Evolutionary conservation across 2,797 vertebrate species (phyloP).

Genomic region (Notamacropus eugenii): DNA sequence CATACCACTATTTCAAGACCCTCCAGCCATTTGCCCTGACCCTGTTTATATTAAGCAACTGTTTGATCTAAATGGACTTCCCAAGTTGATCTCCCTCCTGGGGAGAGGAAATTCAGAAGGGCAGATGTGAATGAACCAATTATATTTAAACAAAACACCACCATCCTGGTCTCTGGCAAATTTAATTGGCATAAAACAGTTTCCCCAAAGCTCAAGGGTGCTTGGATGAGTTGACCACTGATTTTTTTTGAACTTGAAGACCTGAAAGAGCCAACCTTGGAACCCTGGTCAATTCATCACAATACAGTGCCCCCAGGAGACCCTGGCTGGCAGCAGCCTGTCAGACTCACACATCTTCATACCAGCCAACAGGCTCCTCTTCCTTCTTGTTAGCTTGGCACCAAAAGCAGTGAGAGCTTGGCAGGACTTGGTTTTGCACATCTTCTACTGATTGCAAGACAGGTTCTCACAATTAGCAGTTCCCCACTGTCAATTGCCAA

Average conservation of each 20-base stretch:
- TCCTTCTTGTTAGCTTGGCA: conserved; percentile 17
- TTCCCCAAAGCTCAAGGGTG: background rate
- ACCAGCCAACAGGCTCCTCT: background rate
- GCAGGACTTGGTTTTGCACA: conserved; percentile 47
- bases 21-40: conserved; percentile 14
- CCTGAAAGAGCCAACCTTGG: background rate
- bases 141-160: background rate
- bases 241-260: background rate
- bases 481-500: conserved; percentile 32
- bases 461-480: conserved; percentile 34
- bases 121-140: background rate
- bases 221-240: conserved; percentile 8
- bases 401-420: conserved; percentile 36
- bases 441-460: conserved; percentile 46
- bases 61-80: conserved; percentile 43
- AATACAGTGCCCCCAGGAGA: background rate
- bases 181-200: background rate
- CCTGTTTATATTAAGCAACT: conserved; percentile 25
- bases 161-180: background rate
- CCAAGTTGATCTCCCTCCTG: background rate
- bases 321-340: background rate
- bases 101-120: background rate
- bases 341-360: background rate
- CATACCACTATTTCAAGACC: background rate
- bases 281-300: background rate